Conservation (phyloP, 2,888 invertebrate genomes). For the Drosophila nigricruria region DNA sequence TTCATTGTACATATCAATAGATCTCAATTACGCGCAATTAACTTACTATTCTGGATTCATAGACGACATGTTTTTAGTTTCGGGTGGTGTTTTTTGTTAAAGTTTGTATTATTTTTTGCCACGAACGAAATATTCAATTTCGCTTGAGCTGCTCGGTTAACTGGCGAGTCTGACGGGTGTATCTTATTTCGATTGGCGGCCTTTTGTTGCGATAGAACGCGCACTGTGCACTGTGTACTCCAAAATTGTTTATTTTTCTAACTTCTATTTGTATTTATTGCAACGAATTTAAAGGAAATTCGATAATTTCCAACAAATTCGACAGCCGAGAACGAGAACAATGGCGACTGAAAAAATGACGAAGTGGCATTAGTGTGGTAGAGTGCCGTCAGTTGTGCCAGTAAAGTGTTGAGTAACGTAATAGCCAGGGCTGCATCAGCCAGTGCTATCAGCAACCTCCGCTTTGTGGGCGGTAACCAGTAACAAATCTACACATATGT, state of each 20-base stretch:
- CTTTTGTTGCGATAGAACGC: constrained; percentile 39
- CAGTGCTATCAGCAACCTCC: constrained; percentile 35
- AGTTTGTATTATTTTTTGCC: constrained; percentile 62
- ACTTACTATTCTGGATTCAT: constrained; percentile 95
- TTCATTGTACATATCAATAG: constrained; percentile 25
- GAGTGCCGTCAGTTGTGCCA: constrained; percentile 30
- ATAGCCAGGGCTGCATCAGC: constrained; percentile 50
- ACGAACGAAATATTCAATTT: constrained; percentile 77
- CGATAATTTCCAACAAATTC: constrained; percentile 72
- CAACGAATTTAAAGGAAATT: constrained; percentile 66
- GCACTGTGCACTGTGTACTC: constrained; percentile 53
- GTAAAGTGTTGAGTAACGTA: constrained; percentile 54
- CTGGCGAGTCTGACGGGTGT: constrained; percentile 37
- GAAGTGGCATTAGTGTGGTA: constrained; percentile 74
- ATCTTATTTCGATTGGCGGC: constrained; percentile 42
- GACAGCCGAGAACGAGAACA: constrained; percentile 79
- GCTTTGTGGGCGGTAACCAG: constrained; percentile 66
- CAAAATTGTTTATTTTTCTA: constrained; percentile 59
- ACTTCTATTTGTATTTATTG: constrained; percentile 65
- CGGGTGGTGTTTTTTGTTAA: constrained; percentile 47
- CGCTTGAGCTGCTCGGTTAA: constrained; percentile 53
- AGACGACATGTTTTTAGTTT: constrained; percentile 83
- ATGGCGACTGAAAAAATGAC: constrained; percentile 80
- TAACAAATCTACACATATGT: constrained; percentile 21
- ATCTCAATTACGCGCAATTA: constrained; percentile 64